These are phyloP conservation scores for Cheirogaleus major DNA, from an alignment of 2,797 vertebrate species.

Conservation along the genomic window DNA sequence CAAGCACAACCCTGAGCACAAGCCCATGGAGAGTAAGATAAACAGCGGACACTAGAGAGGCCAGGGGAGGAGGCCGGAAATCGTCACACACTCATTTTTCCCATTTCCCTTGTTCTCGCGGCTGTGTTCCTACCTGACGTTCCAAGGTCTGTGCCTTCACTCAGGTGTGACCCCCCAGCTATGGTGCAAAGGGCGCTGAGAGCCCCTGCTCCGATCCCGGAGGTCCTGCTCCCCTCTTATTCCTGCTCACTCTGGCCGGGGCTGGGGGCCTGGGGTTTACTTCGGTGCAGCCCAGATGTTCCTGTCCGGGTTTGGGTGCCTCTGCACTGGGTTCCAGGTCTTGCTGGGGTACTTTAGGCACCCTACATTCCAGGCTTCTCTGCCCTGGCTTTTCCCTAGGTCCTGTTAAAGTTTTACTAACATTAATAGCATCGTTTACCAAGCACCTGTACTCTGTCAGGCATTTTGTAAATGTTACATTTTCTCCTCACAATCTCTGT, in stretches of 20 bases:
- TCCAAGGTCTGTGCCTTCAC: background rate
- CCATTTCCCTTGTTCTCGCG: background rate
- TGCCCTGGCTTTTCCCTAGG: background rate
- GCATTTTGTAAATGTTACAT: background rate
- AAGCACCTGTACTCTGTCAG: background rate
- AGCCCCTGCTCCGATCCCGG: background rate
- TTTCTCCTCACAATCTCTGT: background rate
- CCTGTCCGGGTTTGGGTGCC: background rate
- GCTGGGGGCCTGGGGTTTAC: too few species aligned
- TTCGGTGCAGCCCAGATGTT: background rate
- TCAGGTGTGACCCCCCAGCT: background rate
- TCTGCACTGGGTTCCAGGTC: background rate
- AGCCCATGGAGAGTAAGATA: accelerated
- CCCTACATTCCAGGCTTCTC: background rate
- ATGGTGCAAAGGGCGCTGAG: background rate
- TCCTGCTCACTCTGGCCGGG: background rate
- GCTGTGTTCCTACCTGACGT: background rate
- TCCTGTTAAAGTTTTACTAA: background rate
- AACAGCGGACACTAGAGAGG: background rate
- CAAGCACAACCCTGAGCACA: background rate
- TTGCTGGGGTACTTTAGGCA: accelerated
- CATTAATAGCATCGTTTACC: background rate
- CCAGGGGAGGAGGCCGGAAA: background rate
- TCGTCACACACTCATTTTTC: accelerated
- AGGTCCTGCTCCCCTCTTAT: background rate